Conservation (phyloP, 2,113 vertebrate genomes). For the Bambusicola thoracicus region DNA sequence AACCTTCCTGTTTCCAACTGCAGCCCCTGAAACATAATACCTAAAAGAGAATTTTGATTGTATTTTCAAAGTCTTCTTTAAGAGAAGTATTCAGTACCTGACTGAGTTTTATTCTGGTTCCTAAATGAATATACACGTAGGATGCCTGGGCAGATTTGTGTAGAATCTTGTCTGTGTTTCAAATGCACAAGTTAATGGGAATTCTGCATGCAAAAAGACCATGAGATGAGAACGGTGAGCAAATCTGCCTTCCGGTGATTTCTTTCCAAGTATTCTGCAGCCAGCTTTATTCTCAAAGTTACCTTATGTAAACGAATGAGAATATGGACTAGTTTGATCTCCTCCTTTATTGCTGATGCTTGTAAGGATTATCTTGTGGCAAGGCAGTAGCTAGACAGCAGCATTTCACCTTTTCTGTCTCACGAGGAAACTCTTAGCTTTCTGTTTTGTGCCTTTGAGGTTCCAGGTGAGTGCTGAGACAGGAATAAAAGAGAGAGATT, state of each 20-base stretch:
- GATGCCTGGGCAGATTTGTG: background rate
- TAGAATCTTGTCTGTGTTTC: background rate
- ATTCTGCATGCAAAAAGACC: background rate
- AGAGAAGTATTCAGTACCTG: background rate
- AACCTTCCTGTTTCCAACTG: background rate
- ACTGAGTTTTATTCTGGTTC: background rate
- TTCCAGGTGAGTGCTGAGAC: background rate
- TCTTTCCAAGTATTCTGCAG: background rate
- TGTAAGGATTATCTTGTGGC: background rate
- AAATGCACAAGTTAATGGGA: background rate
- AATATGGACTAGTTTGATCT: background rate
- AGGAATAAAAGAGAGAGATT: background rate
- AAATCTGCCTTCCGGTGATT: constrained; percentile 4
- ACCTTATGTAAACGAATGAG: constrained; percentile 9
- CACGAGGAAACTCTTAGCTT: background rate
- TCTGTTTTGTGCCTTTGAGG: background rate
- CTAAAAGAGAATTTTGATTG: background rate
- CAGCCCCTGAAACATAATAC: background rate
- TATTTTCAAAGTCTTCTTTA: background rate
- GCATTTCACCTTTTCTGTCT: background rate
- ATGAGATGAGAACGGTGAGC: background rate
- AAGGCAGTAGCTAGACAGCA: background rate
- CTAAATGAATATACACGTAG: background rate
- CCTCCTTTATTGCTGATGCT: background rate
- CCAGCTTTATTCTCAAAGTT: background rate